Percentiles rank a stretch among this genome's conserved stretches.
Evolutionary conservation across 2,113 vertebrate genomes (phyloP).

Genomic region (Galeopterus variegatus): DNA sequence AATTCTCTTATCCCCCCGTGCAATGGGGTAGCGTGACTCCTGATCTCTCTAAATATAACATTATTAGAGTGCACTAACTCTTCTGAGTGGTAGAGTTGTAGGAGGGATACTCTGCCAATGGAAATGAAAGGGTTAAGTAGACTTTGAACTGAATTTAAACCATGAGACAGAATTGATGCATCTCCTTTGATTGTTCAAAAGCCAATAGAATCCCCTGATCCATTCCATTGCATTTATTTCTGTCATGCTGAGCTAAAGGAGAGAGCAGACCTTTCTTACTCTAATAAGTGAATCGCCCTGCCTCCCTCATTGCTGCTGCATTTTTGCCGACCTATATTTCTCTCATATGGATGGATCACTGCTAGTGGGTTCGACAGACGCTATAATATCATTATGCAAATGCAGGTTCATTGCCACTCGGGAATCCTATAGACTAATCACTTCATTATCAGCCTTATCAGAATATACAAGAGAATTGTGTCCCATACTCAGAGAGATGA

Average conservation of each 20-base stretch:
- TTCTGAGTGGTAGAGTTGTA: neutral
- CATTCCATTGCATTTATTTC: constrained; percentile 81
- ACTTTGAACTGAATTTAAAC: constrained; percentile 76
- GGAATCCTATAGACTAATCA: constrained; percentile 79
- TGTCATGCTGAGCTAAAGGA: constrained; percentile 76
- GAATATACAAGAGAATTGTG: constrained; percentile 80
- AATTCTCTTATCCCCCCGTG: neutral
- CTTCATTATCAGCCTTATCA: constrained; percentile 84
- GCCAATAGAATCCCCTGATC: constrained; percentile 75
- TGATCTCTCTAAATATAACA: neutral
- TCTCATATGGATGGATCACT: constrained; percentile 73
- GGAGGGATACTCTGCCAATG: neutral
- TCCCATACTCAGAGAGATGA: constrained; percentile 65
- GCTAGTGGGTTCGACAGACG: constrained; percentile 73
- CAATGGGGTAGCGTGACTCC: neutral
- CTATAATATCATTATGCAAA: constrained; percentile 85
- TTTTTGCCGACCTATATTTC: constrained; percentile 83
- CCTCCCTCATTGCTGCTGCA: constrained; percentile 72
- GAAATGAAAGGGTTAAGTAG: constrained; percentile 68
- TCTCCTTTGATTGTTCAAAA: constrained; percentile 81
- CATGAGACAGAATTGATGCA: constrained; percentile 71
- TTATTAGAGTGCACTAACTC: neutral
- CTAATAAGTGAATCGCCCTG: constrained; percentile 75
- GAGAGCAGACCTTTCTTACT: constrained; percentile 74
- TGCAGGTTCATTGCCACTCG: constrained; percentile 68